Conservation (phyloP, 30 jellyfish, hydroid and myxozoan genomes). For the Aurelia sp. region DNA sequence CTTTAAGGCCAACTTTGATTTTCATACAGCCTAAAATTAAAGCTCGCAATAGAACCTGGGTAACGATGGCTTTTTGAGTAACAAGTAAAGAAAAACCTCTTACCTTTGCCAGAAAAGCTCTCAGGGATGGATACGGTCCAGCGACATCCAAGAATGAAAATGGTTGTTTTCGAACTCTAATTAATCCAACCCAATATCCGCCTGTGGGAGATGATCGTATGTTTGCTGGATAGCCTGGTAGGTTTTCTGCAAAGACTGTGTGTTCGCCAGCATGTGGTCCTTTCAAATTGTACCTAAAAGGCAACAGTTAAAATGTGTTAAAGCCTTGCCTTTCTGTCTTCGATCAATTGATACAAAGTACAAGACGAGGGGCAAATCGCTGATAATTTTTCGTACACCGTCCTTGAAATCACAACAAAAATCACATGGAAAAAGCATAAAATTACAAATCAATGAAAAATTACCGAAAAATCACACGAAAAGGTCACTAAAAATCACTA, state of each 20-base stretch:
- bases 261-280: slow-evolving; percentile 81
- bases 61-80: no score
- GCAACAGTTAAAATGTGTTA: not conserved
- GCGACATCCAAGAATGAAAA: slow-evolving; percentile 79
- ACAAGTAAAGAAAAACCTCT: not conserved
- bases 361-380: no score
- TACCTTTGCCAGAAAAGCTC: slow-evolving; percentile 83
- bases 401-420: no score
- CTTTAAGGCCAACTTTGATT: not conserved
- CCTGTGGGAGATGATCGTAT: slow-evolving; percentile 70
- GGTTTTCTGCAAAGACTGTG: slow-evolving; percentile 78
- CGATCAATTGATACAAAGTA: no score
- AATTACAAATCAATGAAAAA: no score
- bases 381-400: no score
- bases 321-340: no score
- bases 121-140: slow-evolving; percentile 84
- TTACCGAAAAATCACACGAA: no score
- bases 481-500: no score
- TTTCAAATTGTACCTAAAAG: slow-evolving; percentile 65
- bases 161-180: slow-evolving; percentile 87
- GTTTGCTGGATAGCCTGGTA: slow-evolving; percentile 95
- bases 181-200: slow-evolving; percentile 93
- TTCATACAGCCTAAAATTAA: not conserved
- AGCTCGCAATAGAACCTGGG: not conserved
- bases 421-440: no score